Base-by-base conservation (phyloP, 2,888 invertebrate species). In the Loripinus fragilis region DNA sequence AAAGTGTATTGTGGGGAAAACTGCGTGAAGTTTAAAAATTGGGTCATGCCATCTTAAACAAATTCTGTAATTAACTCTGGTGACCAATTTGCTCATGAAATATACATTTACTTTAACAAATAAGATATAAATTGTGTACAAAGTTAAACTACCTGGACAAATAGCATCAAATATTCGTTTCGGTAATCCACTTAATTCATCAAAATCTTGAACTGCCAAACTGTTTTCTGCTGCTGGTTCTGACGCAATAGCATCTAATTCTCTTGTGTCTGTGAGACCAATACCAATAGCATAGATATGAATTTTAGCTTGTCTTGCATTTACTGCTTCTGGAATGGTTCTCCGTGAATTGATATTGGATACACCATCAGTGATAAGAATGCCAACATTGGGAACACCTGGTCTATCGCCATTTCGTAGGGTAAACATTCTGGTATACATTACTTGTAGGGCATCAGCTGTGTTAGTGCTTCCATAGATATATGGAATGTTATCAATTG, bases 401-500 rank as follows among this genome's bases (percentile, higher is more conserved):
- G 84, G 77, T 7, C 92, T 81, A 71, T 91, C 92, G 20, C 92
- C 92, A 45, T 71, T 80, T 30, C 33, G 20, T 23, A 10, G 41
- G 0, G 60, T 74, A 76, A 89, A 92, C 86, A 90, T 87, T 52
- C 83, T 74, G 28, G 78, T 78, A 23, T 89, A 76, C 85, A 90
- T 86, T 25, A 83, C 77, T 8, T 85, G 74, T n/a, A 92, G 74
- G 25, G 88, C 91, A 66, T 85, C 88, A 2, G 90, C 91, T 12
- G 91, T 91, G 80, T 91, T 89, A 12, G 92, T 92, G 73, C 86
- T 87, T 48, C 90, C 90, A 68, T 86, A 85, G 15, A 76, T 76
- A 65, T 89, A 89, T 3, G 75, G 83, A 35, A 89, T 86, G 33
- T 78, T 81, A 41, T 80, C 81, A 33, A 91, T 83, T 20, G 90